Base-by-base conservation (phyloP, 2,888 invertebrate species). In the Drosophila buzzatii region DNA sequence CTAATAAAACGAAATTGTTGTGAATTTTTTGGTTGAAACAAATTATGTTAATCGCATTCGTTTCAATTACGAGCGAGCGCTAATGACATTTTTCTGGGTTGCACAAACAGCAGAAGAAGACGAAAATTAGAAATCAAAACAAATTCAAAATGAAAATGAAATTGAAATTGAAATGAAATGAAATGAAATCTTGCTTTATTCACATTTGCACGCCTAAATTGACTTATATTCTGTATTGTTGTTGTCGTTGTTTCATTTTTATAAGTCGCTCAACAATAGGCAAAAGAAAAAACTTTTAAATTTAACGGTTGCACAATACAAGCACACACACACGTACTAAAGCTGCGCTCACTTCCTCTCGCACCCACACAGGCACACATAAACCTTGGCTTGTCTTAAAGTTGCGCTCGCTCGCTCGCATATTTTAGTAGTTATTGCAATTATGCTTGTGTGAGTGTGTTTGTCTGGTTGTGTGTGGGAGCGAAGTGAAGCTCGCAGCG, bases 1-100 rank as follows among this genome's bases (percentile, higher is more conserved):
- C 79, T 76, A 79, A 82, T 81, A 82, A 82, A 81, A 69, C 79
- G 70, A 72, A 76, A 89, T 89, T 89, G 81, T 82, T 89, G 87
- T 87, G 81, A 90, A 51, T 51, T 23, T 45, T 20, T 45, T 45
- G 58, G 23, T 23, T 31, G 33, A 33, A 66, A 49, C 81, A 83
- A 90, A 90, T 90, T 91, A 91, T 90, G 90, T 82, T 91, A 90
- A 91, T 88, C 86, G 87, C 81, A 90, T 89, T 85, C 89, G 90
- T 85, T 90, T 90, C 89, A 91, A 90, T 90, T 90, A 86, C 88
- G 78, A 76, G 64, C 81, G 72, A 35, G 23, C 37, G 37, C 53
- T 79, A 73, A 78, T 77, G 72, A 73, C 72, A 66, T 72, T 70
- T 77, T 60, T 72, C 58, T 53, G 42, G 61, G 52, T 47, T 73